phyloP scores from a whole-genome alignment of 2,888 invertebrate species.

The Cataglyphis cursor region DNA sequence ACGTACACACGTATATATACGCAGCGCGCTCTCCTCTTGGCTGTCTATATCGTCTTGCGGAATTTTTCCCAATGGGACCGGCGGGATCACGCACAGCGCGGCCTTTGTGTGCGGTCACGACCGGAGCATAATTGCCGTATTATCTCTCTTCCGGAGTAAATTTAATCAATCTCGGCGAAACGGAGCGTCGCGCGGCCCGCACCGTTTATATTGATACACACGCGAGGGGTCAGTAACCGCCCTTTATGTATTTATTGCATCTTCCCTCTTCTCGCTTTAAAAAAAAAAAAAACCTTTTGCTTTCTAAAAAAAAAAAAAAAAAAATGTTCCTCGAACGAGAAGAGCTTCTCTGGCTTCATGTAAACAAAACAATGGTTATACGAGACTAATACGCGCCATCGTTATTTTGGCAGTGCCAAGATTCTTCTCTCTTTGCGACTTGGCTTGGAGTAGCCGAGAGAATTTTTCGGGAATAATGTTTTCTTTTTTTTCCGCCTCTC shows the following conservation, averaged over 20 bases:
- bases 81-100: slow-evolving; percentile 36
- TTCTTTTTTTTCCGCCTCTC: background rate
- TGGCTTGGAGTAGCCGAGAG: background rate
- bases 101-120: slow-evolving; percentile 65
- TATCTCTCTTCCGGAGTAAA: slow-evolving; percentile 77
- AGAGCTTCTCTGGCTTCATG: background rate
- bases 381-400: background rate
- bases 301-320: background rate
- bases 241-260: slow-evolving; percentile 43
- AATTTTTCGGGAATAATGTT: background rate
- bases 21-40: background rate
- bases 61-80: slow-evolving; percentile 25
- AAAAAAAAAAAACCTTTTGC: too few relatives aligned
- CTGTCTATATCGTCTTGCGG: slow-evolving; percentile 7
- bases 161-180: slow-evolving; percentile 75
- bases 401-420: slow-evolving; percentile 3
- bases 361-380: background rate
- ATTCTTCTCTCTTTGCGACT: background rate
- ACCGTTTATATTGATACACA: slow-evolving; percentile 70
- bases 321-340: too few relatives aligned
- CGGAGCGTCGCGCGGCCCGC: slow-evolving; percentile 62
- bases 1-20: background rate
- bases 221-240: slow-evolving; percentile 79
- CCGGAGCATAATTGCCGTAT: slow-evolving; percentile 72
- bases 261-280: slow-evolving; percentile 21